These are phyloP conservation scores for Trichopria drosophilae DNA, from an alignment of 2,888 invertebrate species.

Conservation along the genomic window DNA sequence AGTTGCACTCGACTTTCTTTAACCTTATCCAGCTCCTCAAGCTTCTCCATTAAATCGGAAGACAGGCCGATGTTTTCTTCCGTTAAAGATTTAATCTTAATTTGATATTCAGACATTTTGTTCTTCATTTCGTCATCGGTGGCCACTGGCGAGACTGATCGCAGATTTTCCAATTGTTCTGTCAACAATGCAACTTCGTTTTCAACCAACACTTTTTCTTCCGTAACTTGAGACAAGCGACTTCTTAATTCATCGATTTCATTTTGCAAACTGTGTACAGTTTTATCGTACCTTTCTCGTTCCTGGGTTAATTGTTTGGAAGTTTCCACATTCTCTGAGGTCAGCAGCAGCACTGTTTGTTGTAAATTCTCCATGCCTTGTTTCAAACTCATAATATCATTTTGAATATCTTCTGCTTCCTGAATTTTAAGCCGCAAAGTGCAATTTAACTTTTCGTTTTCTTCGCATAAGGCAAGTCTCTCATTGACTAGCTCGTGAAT, in stretches of 20 bases:
- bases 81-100: slow-evolving; percentile 39
- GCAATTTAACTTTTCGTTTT: slow-evolving; percentile 41
- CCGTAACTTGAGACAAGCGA: slow-evolving; percentile 36
- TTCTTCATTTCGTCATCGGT: slow-evolving; percentile 34
- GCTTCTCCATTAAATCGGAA: slow-evolving; percentile 63
- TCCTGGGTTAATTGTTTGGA: slow-evolving; percentile 42
- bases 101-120: slow-evolving; percentile 33
- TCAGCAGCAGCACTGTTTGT: slow-evolving; percentile 44
- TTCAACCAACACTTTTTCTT: slow-evolving; percentile 39
- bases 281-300: slow-evolving; percentile 35
- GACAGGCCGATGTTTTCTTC: slow-evolving; percentile 58
- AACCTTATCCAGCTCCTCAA: slow-evolving; percentile 54
- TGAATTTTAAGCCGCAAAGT: slow-evolving; percentile 42
- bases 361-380: slow-evolving; percentile 44
- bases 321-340: slow-evolving; percentile 49
- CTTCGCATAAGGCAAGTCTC: slow-evolving; percentile 38
- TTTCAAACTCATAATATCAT: slow-evolving; percentile 44
- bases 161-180: slow-evolving; percentile 34
- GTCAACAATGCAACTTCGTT: slow-evolving; percentile 32
- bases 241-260: slow-evolving; percentile 40
- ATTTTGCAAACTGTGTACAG: slow-evolving; percentile 34
- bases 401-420: slow-evolving; percentile 47
- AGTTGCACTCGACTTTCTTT: slow-evolving; percentile 41
- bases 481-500: slow-evolving; percentile 34
- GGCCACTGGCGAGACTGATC: slow-evolving; percentile 19